phyloP scores from a whole-genome alignment of 2,797 vertebrate genomes.

The Manis javanica region DNA sequence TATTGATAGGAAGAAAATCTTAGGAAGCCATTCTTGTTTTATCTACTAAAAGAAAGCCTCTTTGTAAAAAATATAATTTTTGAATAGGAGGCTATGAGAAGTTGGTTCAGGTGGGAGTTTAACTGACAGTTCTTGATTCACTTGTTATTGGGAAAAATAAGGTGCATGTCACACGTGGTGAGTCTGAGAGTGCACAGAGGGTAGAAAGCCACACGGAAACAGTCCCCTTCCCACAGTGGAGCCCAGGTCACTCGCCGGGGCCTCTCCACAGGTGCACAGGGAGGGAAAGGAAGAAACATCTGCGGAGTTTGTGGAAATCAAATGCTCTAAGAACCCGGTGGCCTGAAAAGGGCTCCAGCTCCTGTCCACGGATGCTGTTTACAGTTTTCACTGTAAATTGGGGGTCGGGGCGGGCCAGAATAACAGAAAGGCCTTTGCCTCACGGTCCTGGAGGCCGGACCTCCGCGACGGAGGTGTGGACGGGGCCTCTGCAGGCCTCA shows the following conservation, averaged over 20 bases:
- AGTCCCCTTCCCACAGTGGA: fast-evolving
- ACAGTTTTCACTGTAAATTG: fast-evolving
- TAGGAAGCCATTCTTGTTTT: not conserved
- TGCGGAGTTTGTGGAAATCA: not conserved
- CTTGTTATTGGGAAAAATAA: constrained; percentile 68
- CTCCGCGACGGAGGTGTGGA: not conserved
- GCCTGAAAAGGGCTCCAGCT: fast-evolving
- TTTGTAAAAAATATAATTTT: constrained; percentile 46
- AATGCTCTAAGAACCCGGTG: not conserved
- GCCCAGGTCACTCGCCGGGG: not conserved
- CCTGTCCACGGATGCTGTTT: fast-evolving
- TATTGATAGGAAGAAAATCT: constrained; percentile 28
- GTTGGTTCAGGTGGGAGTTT: constrained; percentile 57
- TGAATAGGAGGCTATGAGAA: constrained; percentile 55
- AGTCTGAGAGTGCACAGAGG: not conserved
- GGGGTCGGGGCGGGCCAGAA: not conserved
- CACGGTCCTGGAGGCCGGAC: no score
- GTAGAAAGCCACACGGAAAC: not conserved
- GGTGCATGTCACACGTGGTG: not conserved
- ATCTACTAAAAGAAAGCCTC: constrained; percentile 55
- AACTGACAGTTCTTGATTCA: constrained; percentile 63
- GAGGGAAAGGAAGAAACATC: fast-evolving
- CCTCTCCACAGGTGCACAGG: not conserved
- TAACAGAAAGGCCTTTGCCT: fast-evolving
- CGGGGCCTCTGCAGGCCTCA: not conserved